A percentile compares a stretch with the other conserved stretches of the same genome.
Conservation (phyloP, 1,140 invertebrate species). For the Armadillidium nasatum region DNA sequence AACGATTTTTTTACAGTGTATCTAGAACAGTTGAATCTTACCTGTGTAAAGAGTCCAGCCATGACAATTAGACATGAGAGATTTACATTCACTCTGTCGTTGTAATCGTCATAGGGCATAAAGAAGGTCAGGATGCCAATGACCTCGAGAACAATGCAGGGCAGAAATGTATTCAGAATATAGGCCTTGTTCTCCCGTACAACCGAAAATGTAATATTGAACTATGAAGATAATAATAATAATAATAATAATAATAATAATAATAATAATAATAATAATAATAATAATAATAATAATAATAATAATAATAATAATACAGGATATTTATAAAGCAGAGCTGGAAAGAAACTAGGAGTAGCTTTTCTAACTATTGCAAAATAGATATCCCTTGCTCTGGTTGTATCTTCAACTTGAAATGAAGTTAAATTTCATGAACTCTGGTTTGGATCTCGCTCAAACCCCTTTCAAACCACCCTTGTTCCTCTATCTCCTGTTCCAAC, state of each 20-base stretch:
- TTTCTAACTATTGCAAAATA: neutral
- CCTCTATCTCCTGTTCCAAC: no score
- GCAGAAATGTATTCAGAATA: constrained; percentile 21
- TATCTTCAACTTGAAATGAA: no score
- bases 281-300: constrained; percentile 1
- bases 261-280: neutral
- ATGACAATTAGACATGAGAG: constrained; percentile 30
- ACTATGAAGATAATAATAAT: neutral
- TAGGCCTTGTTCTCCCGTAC: neutral
- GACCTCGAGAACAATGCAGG: constrained; percentile 23
- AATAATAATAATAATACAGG: neutral
- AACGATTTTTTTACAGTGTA: no score
- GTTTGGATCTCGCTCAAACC: neutral
- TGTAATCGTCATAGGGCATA: constrained; percentile 17
- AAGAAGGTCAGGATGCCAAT: constrained; percentile 23
- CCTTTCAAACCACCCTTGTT: neutral
- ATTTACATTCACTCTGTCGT: constrained; percentile 18
- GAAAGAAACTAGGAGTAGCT: neutral
- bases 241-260: neutral
- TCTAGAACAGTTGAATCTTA: no score
- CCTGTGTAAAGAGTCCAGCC: constrained; percentile 28
- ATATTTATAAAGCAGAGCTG: neutral
- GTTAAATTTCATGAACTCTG: no score
- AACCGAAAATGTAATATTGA: neutral
- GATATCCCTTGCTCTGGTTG: no score